Evolutionary conservation across 2,113 vertebrate genomes (phyloP), one percentile per base, ranked within the genome.

Genomic region (Archocentrus centrarchus): DNA sequence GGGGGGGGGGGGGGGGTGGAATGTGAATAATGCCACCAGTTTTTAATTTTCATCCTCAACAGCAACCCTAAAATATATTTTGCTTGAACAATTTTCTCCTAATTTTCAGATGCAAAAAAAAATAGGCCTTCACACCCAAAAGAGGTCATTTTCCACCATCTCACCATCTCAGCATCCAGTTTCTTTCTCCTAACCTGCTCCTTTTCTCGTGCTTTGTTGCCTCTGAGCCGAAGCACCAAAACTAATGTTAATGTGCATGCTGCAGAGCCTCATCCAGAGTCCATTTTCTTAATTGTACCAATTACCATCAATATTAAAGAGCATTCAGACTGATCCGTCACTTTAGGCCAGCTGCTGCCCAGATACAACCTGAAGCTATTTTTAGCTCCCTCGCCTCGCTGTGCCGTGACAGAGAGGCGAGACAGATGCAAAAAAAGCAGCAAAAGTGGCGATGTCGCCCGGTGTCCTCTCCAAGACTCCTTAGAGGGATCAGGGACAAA

Each of bases 331-430:
- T 37, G n/a, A 66, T 82, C 41, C 14, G 20, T n/a, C 2, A 20
- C 79, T 80, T 2, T 10, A 5, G 61, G 66, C 62, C 68, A 27
- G 35, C 64, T 30, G 60, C 87, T 89, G 84, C 83, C 80, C 82
- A 70, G 88, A 88, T 80, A 81, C 89, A 90, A 85, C 84, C 82
- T 79, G 81, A 8, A 11, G 83, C 78, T 90, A 85, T 88, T 89
- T 91, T 58, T 88, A 89, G 68, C 55, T 27, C 11, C 59, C 15
- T 35, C 3, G 7, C 37, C 24, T 88, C 32, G 6, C 44, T 24
- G 75, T 55, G 70, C 77, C 1, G 3, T 17, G 77, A 61, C 63
- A 55, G 22, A 41, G 60, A 75, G 61, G 47, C 17, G 59, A 80
- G 85, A 32, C 77, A 83, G 87, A 81, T 27, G 27, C 27, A 27